Base-by-base conservation (phyloP, 2,797 vertebrate species). In the Carcharodon carcharias region DNA sequence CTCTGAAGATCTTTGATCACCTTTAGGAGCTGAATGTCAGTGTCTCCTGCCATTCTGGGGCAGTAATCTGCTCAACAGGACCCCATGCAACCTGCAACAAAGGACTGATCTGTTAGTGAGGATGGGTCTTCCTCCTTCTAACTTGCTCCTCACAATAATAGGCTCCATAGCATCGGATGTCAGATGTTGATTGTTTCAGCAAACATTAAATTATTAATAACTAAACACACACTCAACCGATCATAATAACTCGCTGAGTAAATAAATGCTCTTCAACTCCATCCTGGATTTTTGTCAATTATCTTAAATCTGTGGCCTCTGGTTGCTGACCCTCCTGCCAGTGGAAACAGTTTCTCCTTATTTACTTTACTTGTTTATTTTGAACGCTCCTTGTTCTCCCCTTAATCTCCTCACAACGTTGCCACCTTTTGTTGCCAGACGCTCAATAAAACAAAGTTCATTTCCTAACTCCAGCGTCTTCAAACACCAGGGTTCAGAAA, bases 1-100 rank as follows among this genome's bases (percentile, higher is more conserved):
- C 97, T 95, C 96, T 97, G 96, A 93, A 97, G 96, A 96, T 97
- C 97, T 26, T 95, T 96, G 96, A 96, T 96, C 73, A 97, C 45
- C 89, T 94, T 96, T 23, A 97, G 96, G 96, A 96, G 12, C 21
- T 95, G 71, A 40, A 2, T 56, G 3, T 96, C 96, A n/a, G 31
- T n/a, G 0, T 63, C 5, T 61, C 28, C 89, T 18, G 89, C 89
- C 89, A 92, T 92, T 6, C 28, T 31, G 4, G 50, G 4, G 6
- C 40, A 23, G 35, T 23, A 2, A 31, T 31, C 28, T 54, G 54
- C 16, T 28, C 54, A 50, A 18, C 40, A 50, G 82, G 7, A 50
- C 1, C 9, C 50, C 12, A 18, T 50, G 82, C 63, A 4, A 21
- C 14, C 89, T n/a, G 56, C 56, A 50, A 4, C 6, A 21, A 92